phyloP scores from a whole-genome alignment of 2,797 vertebrate genomes.

The Lithobates sylvaticus region DNA sequence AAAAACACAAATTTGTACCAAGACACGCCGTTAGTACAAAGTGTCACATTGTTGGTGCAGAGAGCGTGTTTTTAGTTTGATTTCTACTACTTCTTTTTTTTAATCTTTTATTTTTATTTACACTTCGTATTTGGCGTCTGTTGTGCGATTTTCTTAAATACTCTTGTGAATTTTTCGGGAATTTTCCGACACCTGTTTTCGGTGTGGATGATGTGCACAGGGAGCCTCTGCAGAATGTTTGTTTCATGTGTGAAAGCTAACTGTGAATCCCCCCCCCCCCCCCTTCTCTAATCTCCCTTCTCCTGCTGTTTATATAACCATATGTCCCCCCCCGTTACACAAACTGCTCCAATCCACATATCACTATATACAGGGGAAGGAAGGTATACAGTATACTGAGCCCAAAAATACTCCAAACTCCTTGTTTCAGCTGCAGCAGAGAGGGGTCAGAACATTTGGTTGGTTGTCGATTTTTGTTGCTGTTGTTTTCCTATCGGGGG shows the following conservation, averaged over 20 bases:
- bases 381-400: not conserved
- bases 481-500: too few relatives aligned
- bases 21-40: not conserved
- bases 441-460: too few relatives aligned
- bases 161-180: not conserved
- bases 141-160: not conserved
- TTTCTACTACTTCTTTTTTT: not conserved
- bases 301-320: not conserved
- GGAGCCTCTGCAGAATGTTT: not conserved
- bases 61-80: not conserved
- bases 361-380: not conserved
- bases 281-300: not conserved
- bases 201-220: not conserved
- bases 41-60: not conserved
- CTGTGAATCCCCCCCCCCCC: not conserved
- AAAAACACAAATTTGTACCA: not conserved
- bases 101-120: not conserved
- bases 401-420: too few relatives aligned
- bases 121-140: not conserved
- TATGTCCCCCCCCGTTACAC: not conserved
- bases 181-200: not conserved
- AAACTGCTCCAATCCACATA: not conserved
- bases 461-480: too few relatives aligned
- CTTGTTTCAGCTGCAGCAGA: too few relatives aligned
- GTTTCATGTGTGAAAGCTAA: not conserved